Base-by-base conservation (phyloP, 2,797 vertebrate species). In the Tympanoctomys barrerae region DNA sequence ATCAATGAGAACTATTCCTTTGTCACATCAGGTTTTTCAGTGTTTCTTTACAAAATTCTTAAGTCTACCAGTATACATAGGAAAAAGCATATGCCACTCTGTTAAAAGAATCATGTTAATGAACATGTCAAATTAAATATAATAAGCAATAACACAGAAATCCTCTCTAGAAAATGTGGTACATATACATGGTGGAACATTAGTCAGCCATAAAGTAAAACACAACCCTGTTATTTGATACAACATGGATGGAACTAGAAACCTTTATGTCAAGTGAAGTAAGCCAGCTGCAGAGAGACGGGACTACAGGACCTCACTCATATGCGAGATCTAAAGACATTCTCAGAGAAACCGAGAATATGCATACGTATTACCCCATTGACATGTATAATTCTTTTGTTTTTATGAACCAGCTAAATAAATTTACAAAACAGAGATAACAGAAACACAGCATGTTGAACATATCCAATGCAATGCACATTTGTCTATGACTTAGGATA, bases 61-160 rank as follows among this genome's bases (percentile, higher is more conserved):
- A 92, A 61, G 86, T 71, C 28, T 77, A 46, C 42, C 24, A 16
- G 24, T 77, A 52, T 42, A 14, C 26, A 26, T 84, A 70, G n/a
- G n/a, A 7, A 78, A 95, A 92, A 89, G 22, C 5, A 95, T 36
- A 66, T 83, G 46, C 2, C 31, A 91, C 68, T 89, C 54, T 82
- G 62, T 79, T 59, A 96, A 93, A 96, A 87, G 4, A 88, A 85
- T 92, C 92, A 81, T 64, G 64, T 75, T 71, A 89, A 90, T 24
- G 5, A 83, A 14, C 7, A 90, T 78, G 33, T 2, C n/a, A 91
- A 87, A 73, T 90, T 84, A 94, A 96, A 87, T 87, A 78, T 9
- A 90, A 36, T 75, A 96, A 46, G 8, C 31, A 92, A 85, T 89
- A 59, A 61, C 59, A 49, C 49, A 85, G 26, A 87, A 87, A 49